Evolutionary conservation across 37 sponge, comb jelly and placozoan genomes (phyloP), one percentile per base, ranked within the genome.

Genomic region (Beroe ovata): DNA sequence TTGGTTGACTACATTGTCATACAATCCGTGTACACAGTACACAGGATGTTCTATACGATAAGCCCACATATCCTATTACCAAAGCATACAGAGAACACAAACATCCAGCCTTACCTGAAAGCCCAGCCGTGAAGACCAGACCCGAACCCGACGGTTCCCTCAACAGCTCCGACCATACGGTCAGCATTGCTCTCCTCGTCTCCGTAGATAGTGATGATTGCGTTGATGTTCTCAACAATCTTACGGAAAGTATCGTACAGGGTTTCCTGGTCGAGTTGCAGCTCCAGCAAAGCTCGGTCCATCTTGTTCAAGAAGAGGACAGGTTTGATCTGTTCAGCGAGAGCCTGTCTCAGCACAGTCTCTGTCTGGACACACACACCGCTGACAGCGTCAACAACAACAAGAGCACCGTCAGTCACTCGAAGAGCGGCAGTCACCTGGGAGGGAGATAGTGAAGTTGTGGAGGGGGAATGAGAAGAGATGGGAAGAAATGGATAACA

Each of bases 91-190:
- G n/a, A n/a, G n/a, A n/a, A n/a, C n/a, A n/a, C n/a, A n/a, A 28
- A 96, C 93, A n/a, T n/a, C n/a, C n/a, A n/a, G n/a, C n/a, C n/a
- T 47, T 11, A 47, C 54, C 54, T 47, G 92, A 99, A 99, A 42
- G 96, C 99, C 99, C 99, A 99, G 16, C 96, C 96, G 90, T 99
- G 99, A 2, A 96, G 91, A 47, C 99, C 96, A 14, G 99, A 99
- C 1, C 99, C 99, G 92, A 96, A 99, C 0, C 99, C 99, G 59
- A 99, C 99, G 0, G 99, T 99, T 19, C 99, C 99, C 38, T 40
- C 30, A 20, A 36, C 40, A 23, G 91, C 71, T 20, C 92, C 64
- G 0, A 95, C 96, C 94, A 64, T 61, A 38, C 95, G 93, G 64
- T 95, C 89, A 16, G 96, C 96, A 96, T 95, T 97, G 20, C 93